phyloP scores from a whole-genome alignment of 2,797 vertebrate genomes.

The Lepilemur ruficaudatus region DNA sequence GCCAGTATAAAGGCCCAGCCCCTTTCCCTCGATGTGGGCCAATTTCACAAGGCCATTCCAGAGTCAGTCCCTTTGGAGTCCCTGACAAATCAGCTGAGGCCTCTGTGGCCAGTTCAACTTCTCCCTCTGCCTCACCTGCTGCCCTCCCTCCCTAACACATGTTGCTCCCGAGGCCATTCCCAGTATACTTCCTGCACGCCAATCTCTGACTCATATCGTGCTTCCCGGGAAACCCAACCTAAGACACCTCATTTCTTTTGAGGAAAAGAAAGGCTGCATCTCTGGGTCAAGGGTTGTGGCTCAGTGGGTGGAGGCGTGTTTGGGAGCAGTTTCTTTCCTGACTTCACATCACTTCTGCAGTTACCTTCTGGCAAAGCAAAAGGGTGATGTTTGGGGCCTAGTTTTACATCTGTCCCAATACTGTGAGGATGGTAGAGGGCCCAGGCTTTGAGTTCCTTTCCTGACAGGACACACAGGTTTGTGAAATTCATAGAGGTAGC shows the following conservation, averaged over 20 bases:
- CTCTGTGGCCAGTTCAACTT: not conserved
- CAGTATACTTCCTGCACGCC: not conserved
- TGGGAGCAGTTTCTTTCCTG: not conserved
- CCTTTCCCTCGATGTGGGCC: not conserved
- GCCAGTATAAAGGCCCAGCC: not conserved
- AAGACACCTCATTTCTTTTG: not conserved
- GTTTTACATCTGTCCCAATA: not conserved
- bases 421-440: not conserved
- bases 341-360: not conserved
- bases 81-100: not conserved
- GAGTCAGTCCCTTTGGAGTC: not conserved
- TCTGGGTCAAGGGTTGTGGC: not conserved
- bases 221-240: not conserved
- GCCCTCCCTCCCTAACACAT: not conserved
- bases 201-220: constrained; percentile 9
- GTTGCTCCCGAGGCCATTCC: not conserved
- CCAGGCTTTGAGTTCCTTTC: constrained; percentile 7
- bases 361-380: not conserved
- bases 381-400: not conserved
- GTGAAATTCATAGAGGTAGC: not conserved
- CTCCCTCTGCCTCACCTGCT: not conserved
- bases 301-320: not conserved
- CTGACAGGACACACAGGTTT: not conserved
- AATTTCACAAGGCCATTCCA: not conserved
- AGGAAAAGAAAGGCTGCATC: not conserved